Percentiles rank a stretch among this genome's conserved stretches.
These are phyloP conservation scores for Beroe forskalii DNA, from an alignment of 37 sponge, comb jelly and placozoan species.

Conservation along the genomic window DNA sequence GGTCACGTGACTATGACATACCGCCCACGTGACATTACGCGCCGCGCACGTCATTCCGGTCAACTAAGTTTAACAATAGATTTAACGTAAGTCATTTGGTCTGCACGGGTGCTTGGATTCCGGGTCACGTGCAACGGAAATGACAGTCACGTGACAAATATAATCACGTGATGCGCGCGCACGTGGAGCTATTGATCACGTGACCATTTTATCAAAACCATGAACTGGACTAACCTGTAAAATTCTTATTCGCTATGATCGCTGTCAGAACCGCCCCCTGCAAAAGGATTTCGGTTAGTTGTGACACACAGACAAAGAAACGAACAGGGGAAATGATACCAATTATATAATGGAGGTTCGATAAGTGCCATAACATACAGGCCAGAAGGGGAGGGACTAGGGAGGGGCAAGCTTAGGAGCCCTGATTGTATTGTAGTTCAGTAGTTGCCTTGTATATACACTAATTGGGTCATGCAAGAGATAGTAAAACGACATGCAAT, in stretches of 20 bases:
- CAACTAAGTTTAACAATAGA: neutral
- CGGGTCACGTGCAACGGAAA: neutral
- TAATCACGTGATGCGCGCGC: neutral
- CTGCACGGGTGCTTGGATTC: neutral
- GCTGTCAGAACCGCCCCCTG: neutral
- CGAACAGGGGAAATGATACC: no score
- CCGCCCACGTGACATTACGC: neutral
- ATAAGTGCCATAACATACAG: no score
- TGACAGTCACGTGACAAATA: neutral
- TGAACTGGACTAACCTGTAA: neutral
- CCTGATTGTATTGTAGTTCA: no score
- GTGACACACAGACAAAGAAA: no score
- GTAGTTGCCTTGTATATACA: no score
- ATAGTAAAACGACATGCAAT: no score
- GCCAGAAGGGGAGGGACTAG: no score
- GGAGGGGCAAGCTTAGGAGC: no score
- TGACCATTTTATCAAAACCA: neutral
- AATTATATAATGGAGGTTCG: no score
- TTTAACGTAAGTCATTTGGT: neutral
- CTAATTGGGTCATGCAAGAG: no score
- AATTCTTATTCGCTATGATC: neutral
- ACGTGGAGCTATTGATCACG: neutral
- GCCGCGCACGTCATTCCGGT: neutral
- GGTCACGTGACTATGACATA: neutral
- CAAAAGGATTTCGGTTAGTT: no score